Conservation (phyloP, 2,797 vertebrate species). For the Poecilia wingei region DNA sequence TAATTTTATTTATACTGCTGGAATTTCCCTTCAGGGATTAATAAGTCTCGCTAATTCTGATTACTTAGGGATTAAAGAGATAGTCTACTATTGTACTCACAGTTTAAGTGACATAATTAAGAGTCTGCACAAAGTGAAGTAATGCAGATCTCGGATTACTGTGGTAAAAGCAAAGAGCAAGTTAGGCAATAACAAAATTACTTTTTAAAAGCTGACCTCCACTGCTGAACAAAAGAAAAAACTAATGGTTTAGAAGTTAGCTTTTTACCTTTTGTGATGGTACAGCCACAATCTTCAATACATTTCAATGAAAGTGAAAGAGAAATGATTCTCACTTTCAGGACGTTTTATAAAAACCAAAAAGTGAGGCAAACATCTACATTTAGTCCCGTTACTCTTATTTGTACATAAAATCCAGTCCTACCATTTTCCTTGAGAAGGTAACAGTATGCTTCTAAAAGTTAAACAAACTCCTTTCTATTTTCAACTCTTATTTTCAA, state of each 20-base stretch:
- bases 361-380: not conserved
- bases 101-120: not conserved
- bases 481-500: not conserved
- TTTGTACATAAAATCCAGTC: too few species aligned
- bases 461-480: not conserved
- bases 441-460: not conserved
- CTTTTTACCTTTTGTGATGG: not conserved
- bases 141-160: not conserved
- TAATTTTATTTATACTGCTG: not conserved
- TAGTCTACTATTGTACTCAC: not conserved
- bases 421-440: too few species aligned
- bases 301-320: not conserved
- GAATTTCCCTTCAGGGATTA: slow-evolving; percentile 2
- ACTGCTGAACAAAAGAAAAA: slow-evolving; percentile 1
- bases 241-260: not conserved
- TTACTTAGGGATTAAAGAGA: slow-evolving; percentile 14
- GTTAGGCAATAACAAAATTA: slow-evolving; percentile 4
- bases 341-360: not conserved
- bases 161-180: slow-evolving; percentile 1
- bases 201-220: not conserved
- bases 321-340: not conserved
- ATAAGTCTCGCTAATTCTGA: slow-evolving; percentile 1
- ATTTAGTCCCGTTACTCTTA: not conserved
- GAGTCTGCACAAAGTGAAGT: not conserved
- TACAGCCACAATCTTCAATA: not conserved